phyloP scores from a whole-genome alignment of 2,797 vertebrate genomes.

The Gymnocypris eckloni region DNA sequence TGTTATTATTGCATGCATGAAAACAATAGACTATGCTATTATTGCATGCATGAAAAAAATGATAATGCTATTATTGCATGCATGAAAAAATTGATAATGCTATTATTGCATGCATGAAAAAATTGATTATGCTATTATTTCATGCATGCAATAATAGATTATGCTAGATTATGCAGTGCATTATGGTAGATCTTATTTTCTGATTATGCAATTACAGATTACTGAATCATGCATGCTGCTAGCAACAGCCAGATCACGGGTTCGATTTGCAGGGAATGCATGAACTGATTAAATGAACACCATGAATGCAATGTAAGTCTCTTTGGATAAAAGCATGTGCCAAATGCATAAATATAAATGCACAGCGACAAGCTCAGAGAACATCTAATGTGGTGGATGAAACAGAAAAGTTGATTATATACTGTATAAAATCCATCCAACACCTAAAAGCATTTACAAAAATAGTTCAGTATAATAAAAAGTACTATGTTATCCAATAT shows the following conservation, averaged over 20 bases:
- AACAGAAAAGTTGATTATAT: not conserved
- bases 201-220: not conserved
- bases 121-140: not conserved
- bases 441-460: not conserved
- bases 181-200: not conserved
- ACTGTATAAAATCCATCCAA: not conserved
- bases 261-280: not conserved
- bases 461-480: slow-evolving; percentile 3
- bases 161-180: not conserved
- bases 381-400: not conserved
- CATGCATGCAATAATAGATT: not conserved
- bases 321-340: not conserved
- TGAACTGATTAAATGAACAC: not conserved
- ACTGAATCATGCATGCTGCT: not conserved
- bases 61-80: not conserved
- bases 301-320: not conserved
- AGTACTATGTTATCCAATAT: not conserved
- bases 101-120: not conserved
- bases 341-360: not conserved
- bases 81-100: not conserved
- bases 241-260: not conserved
- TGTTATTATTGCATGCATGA: not conserved
- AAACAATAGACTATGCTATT: not conserved
- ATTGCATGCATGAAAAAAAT: not conserved
- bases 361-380: not conserved